Evolutionary conservation across 1,140 invertebrate species (phyloP).

Genomic region (Nilaparvata lugens): DNA sequence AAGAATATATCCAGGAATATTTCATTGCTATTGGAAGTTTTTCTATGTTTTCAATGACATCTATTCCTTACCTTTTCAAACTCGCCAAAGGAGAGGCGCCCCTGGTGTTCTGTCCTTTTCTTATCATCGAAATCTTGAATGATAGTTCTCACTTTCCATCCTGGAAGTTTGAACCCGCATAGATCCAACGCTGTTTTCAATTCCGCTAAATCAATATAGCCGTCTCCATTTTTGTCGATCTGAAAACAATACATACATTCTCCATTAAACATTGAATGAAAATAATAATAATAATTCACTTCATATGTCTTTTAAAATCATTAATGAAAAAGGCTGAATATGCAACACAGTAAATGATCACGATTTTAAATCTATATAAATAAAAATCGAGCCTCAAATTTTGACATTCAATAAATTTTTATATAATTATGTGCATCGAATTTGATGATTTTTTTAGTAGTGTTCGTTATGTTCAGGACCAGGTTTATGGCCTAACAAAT

Average conservation of each 20-base stretch:
- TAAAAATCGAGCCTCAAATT: too few species aligned
- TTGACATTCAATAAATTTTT: too few species aligned
- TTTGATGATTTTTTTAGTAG: too few species aligned
- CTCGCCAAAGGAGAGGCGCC: conserved; percentile 71
- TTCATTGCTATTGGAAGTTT: too few species aligned
- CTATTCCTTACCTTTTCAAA: conserved; percentile 54
- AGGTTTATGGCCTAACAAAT: too few species aligned
- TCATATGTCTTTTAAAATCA: background rate
- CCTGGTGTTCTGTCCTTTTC: conserved; percentile 54
- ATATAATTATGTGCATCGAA: too few species aligned
- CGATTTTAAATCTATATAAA: too few species aligned
- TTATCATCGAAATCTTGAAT: conserved; percentile 78
- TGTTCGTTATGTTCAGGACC: too few species aligned
- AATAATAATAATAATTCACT: background rate
- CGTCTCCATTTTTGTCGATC: conserved; percentile 87
- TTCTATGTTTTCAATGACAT: background rate
- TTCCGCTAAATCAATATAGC: conserved; percentile 81
- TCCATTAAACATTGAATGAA: background rate
- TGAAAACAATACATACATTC: conserved; percentile 41
- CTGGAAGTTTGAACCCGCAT: conserved; percentile 87
- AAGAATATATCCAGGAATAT: too few species aligned
- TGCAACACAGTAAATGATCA: background rate
- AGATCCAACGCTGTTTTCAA: conserved; percentile 81
- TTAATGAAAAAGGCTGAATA: background rate
- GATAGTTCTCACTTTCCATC: conserved; percentile 84